Percentiles rank a stretch among this genome's conserved stretches.
Conservation (phyloP, 1,140 invertebrate genomes). For the Hycleus phaleratus region DNA sequence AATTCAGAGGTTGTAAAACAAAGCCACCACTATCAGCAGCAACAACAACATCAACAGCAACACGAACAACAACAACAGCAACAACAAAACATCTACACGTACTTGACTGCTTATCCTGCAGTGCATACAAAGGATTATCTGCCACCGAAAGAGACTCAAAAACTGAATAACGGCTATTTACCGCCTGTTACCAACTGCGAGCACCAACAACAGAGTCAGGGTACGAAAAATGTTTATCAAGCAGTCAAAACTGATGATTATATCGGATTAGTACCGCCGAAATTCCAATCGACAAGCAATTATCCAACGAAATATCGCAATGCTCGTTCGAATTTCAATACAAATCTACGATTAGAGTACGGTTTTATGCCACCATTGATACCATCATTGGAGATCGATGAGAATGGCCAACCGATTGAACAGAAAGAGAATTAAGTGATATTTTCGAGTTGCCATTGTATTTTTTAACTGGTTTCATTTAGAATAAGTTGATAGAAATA, state of each 20-base stretch:
- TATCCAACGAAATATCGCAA: constrained; percentile 27
- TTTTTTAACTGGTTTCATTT: background rate
- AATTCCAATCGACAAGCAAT: constrained; percentile 13
- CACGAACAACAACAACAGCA: constrained; percentile 24
- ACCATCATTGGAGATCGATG: constrained; percentile 72
- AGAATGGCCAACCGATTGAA: constrained; percentile 53
- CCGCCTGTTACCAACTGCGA: constrained; percentile 12
- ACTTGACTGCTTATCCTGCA: too few relatives aligned
- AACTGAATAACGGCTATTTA: constrained; percentile 16
- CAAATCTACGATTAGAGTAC: constrained; percentile 66
- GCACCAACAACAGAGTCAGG: background rate
- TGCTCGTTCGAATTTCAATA: constrained; percentile 28
- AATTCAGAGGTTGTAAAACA: background rate
- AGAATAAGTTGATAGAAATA: too few relatives aligned
- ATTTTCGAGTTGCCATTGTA: constrained; percentile 3
- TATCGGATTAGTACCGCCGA: constrained; percentile 42
- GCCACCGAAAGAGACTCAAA: constrained; percentile 18
- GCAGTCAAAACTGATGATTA: constrained; percentile 28
- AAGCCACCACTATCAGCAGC: background rate
- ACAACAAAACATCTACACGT: background rate
- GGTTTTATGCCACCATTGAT: constrained; percentile 72
- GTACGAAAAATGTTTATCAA: constrained; percentile 6
- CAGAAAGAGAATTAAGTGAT: constrained; percentile 4
- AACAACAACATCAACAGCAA: constrained; percentile 5
- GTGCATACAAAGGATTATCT: constrained; percentile 16